These are phyloP conservation scores for Daphoenositta chrysoptera DNA, from an alignment of 2,113 vertebrate genomes.

Conservation along the genomic window DNA sequence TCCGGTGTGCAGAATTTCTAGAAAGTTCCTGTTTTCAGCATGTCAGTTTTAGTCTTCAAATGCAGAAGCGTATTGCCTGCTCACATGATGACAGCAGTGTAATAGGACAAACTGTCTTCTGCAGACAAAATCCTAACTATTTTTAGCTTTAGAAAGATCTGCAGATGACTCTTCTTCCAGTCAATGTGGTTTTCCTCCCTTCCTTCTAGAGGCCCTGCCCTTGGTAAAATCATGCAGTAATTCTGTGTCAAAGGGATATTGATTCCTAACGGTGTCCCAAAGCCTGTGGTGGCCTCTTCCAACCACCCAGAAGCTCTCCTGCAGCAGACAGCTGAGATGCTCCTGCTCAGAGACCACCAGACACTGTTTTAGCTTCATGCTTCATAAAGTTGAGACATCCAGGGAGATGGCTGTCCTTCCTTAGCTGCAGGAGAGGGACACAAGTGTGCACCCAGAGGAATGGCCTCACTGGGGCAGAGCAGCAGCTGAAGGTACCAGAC, in stretches of 20 bases:
- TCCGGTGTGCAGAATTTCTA: not conserved
- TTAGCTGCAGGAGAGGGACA: not conserved
- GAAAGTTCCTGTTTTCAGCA: constrained; percentile 14
- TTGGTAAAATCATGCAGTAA: not conserved
- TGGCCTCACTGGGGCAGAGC: rapidly evolving
- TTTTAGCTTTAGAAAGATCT: constrained; percentile 28
- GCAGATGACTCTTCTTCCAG: not conserved
- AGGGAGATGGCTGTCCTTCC: not conserved
- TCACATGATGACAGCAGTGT: constrained; percentile 20
- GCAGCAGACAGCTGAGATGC: not conserved
- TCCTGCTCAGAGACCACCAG: not conserved
- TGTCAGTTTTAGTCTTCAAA: not conserved
- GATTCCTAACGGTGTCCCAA: not conserved
- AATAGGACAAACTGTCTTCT: constrained; percentile 23
- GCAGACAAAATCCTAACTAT: not conserved
- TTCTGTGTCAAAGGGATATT: not conserved
- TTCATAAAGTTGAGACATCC: not conserved
- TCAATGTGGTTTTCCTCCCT: not conserved
- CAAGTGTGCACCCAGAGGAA: rapidly evolving
- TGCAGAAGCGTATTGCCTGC: not conserved
- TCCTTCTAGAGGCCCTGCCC: not conserved
- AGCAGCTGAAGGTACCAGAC: not conserved
- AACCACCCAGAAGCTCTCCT: not conserved
- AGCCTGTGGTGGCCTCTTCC: not conserved
- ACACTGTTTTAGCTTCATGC: not conserved